A percentile compares a stretch with the other conserved stretches of the same genome.
Conservation (phyloP, 2,888 invertebrate species). For the Limnephilus marmoratus region DNA sequence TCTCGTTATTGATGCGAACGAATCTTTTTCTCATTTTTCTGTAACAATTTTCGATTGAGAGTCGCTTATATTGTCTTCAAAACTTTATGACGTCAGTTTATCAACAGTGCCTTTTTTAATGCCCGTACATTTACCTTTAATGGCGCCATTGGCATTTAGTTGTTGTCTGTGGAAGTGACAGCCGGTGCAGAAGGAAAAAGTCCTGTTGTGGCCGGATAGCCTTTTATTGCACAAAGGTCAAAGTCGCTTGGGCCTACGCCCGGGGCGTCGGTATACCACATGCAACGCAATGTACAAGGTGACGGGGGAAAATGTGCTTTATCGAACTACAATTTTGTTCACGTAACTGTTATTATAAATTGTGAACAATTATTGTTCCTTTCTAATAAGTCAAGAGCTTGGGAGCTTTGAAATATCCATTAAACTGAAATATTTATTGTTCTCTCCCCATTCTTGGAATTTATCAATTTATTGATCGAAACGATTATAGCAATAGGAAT, state of each 20-base stretch:
- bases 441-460: too few relatives aligned
- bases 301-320: neutral
- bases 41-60: too few relatives aligned
- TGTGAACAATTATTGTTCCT: too few relatives aligned
- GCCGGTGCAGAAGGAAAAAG: neutral
- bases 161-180: neutral
- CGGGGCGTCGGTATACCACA: neutral
- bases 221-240: constrained; percentile 60
- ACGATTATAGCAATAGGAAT: too few relatives aligned
- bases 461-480: too few relatives aligned
- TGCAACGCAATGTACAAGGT: constrained; percentile 4
- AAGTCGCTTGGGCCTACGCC: constrained; percentile 54
- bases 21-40: too few relatives aligned
- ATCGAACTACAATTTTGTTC: neutral
- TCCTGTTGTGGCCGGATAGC: constrained; percentile 6
- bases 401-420: too few relatives aligned
- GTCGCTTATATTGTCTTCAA: too few relatives aligned
- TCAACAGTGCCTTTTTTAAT: neutral
- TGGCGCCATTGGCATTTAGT: constrained; percentile 4
- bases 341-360: too few relatives aligned
- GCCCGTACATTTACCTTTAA: neutral
- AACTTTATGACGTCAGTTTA: neutral
- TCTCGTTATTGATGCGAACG: too few relatives aligned
- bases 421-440: too few relatives aligned
- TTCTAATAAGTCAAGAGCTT: too few relatives aligned